A percentile compares a stretch with the other conserved stretches of the same genome.
Evolutionary conservation across 2,797 vertebrate species (phyloP).

Genomic region (Xerus rutilus): DNA sequence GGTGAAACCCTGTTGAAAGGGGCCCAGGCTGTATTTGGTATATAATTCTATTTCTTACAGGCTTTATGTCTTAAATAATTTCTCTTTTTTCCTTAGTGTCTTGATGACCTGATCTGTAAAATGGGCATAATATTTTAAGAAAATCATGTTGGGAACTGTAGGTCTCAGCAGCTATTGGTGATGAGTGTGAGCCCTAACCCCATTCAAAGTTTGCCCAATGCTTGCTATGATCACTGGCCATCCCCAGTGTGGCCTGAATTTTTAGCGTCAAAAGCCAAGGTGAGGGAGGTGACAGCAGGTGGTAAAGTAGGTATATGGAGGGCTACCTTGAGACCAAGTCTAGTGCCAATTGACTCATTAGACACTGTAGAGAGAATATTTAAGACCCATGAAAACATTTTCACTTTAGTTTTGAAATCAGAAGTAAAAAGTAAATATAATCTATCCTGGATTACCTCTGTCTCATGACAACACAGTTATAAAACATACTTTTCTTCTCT

Average conservation of each 20-base stretch:
- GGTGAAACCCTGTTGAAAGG: not conserved
- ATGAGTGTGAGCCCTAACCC: not conserved
- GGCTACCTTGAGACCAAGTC: not conserved
- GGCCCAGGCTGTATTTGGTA: not conserved
- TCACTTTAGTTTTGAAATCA: not conserved
- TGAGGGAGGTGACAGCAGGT: not conserved
- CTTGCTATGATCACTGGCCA: not conserved
- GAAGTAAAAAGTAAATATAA: not conserved
- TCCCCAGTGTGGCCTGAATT: not conserved
- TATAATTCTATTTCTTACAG: not conserved
- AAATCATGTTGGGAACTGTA: not conserved
- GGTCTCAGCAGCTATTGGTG: not conserved
- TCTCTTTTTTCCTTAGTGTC: not conserved
- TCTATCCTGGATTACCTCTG: not conserved
- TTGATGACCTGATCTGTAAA: constrained; percentile 45
- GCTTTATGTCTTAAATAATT: not conserved
- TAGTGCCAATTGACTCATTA: not conserved
- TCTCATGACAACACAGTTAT: not conserved
- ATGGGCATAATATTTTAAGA: not conserved
- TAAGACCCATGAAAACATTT: not conserved
- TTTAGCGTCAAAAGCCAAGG: not conserved
- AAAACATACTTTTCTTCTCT: not conserved
- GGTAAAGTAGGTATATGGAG: not conserved
- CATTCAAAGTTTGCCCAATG: too few species aligned
- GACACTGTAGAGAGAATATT: not conserved